A percentile compares a stretch with the other conserved stretches of the same genome.
Evolutionary conservation across 2,888 invertebrate genomes (phyloP).

Genomic region (Sthenelais limicola): DNA sequence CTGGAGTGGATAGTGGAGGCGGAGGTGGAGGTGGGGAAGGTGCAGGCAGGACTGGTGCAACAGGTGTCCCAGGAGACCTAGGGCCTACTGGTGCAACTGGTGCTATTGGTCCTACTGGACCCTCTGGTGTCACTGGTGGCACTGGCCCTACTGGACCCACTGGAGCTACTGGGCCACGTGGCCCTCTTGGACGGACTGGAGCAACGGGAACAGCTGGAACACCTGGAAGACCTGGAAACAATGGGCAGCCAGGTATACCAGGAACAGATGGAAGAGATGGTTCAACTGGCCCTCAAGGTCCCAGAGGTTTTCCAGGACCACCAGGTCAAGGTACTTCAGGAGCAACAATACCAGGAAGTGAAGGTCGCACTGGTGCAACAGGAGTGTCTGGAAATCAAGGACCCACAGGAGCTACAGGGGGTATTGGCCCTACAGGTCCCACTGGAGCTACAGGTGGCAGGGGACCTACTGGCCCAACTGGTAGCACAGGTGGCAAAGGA

Average conservation of each 20-base stretch:
- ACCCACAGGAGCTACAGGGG: constrained; percentile 37
- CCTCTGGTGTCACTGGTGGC: background rate
- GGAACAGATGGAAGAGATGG: constrained; percentile 24
- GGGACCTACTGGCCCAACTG: constrained; percentile 32
- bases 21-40: background rate
- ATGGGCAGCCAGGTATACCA: background rate
- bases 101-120: constrained; percentile 27
- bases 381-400: constrained; percentile 26
- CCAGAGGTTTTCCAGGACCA: constrained; percentile 20
- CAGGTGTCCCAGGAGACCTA: constrained; percentile 17
- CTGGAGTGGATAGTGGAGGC: constrained; percentile 35
- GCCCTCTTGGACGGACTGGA: constrained; percentile 33
- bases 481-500: constrained; percentile 42
- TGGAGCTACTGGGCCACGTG: constrained; percentile 29
- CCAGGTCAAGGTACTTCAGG: constrained; percentile 40
- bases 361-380: constrained; percentile 42
- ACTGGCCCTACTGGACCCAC: constrained; percentile 22
- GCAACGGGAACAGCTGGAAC: constrained; percentile 35
- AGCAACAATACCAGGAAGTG: constrained; percentile 37
- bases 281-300: constrained; percentile 14
- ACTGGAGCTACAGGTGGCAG: constrained; percentile 21
- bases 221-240: constrained; percentile 8
- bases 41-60: constrained; percentile 22
- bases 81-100: constrained; percentile 41
- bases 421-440: constrained; percentile 35